Evolutionary conservation across 2,888 invertebrate species (phyloP).

Genomic region (Nasonovia ribisnigri): DNA sequence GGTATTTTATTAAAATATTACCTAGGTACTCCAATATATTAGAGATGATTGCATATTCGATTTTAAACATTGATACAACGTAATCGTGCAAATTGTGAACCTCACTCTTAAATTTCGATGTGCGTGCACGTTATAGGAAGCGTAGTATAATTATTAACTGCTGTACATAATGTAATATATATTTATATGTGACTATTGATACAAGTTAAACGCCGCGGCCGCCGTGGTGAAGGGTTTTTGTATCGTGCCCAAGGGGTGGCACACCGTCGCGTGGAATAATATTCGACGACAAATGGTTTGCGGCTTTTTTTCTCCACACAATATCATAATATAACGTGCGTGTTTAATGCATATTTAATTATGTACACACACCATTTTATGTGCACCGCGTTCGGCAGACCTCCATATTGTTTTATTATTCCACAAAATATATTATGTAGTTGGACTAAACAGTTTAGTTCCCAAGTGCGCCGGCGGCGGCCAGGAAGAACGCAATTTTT

Average conservation of each 20-base stretch:
- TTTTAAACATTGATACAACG: background rate
- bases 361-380: background rate
- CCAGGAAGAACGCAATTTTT: background rate
- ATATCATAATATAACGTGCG: background rate
- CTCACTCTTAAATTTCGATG: background rate
- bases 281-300: conserved; percentile 60
- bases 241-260: background rate
- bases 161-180: background rate
- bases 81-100: background rate
- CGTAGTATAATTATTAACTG: background rate
- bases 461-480: background rate
- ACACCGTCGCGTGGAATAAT: background rate
- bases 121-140: background rate
- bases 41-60: background rate
- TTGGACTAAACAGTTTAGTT: background rate
- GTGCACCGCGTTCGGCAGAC: background rate
- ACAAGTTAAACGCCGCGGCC: background rate
- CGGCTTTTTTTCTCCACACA: conserved; percentile 22
- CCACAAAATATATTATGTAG: background rate
- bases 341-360: background rate
- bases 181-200: background rate
- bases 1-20: background rate
- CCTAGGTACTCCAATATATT: background rate
- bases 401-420: background rate
- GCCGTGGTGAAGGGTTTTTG: background rate